Base-by-base conservation (phyloP, 2,797 vertebrate species). In the Anguilla anguilla region DNA sequence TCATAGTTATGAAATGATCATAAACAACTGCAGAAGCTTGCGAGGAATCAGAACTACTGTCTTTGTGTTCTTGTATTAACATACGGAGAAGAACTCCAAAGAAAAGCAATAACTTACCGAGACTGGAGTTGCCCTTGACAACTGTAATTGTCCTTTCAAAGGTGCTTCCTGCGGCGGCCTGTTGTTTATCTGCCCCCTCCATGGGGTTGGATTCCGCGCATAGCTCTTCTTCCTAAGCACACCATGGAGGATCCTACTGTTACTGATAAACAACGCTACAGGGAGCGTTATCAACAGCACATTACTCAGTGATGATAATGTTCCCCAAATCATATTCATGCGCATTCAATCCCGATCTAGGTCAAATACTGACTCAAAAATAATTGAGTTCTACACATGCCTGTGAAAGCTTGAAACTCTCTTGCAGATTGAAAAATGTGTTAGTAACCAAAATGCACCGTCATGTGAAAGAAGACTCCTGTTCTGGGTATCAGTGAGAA, bases 81-180 rank as follows among this genome's bases (percentile, higher is more conserved):
- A 87, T 6, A 79, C 22, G 31, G 49, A 79, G 53, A 59, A 74
- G 31, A 51, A 55, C 19, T 85, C 25, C 59, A 39, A 51, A 59
- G 64, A 87, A 67, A 79, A 86, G 87, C 53, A n/a, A 91, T 91
- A 88, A 95, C 95, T 93, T 94, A 99, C 98, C 99, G 57, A 99
- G 96, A 93, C 98, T 99, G 93, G 97, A 98, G 96, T 97, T 99
- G 96, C 98, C 98, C 97, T 98, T 99, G 94, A 97, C 97, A 89
- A 99, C 97, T 85, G 95, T 96, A 93, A 99, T 98, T 25, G 97
- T 98, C 93, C 96, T 98, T 95, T 98, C 97, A 90, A 97, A 98
- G 55, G 92, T 92, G 91, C 94, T 97, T 93, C 93, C 96, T 0
- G 94, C 91, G 88, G 94, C 92, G 92, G 92, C 43, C 2, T 35